These are phyloP conservation scores for Felis catus DNA, from an alignment of 2,113 vertebrate species.

Conservation along the genomic window DNA sequence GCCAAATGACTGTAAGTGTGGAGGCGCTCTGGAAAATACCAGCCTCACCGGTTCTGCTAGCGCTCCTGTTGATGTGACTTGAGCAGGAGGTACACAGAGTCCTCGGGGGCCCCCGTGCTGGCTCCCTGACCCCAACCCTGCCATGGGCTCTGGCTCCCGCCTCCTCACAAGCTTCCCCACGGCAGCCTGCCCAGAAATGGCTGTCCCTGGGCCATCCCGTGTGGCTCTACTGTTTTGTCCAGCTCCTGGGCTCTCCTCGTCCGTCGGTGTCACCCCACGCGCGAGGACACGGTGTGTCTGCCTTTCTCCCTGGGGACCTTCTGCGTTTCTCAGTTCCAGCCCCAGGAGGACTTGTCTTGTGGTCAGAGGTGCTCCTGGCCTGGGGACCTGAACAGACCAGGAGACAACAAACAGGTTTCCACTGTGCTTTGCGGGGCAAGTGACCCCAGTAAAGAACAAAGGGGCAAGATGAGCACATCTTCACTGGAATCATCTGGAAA, in stretches of 20 bases:
- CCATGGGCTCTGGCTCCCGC: neutral
- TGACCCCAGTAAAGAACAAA: neutral
- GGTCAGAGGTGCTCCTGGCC: neutral
- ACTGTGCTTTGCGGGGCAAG: neutral
- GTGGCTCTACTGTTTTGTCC: neutral
- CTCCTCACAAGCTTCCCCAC: neutral
- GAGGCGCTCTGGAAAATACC: neutral
- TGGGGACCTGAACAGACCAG: neutral
- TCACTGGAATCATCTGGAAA: neutral
- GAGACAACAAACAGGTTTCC: neutral
- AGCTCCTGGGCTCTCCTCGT: neutral
- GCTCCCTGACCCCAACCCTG: neutral
- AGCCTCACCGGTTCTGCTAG: accelerated
- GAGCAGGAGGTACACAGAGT: neutral
- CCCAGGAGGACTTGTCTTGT: neutral
- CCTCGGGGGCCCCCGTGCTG: neutral
- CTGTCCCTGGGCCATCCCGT: neutral
- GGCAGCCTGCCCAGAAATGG: neutral
- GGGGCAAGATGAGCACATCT: neutral
- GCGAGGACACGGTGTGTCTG: neutral
- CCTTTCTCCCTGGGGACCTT: neutral
- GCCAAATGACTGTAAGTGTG: no score
- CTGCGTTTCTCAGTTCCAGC: neutral
- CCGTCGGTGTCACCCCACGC: neutral
- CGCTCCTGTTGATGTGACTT: neutral